Base-by-base conservation (phyloP, 2,797 vertebrate species). In the Syngnathus acus region DNA sequence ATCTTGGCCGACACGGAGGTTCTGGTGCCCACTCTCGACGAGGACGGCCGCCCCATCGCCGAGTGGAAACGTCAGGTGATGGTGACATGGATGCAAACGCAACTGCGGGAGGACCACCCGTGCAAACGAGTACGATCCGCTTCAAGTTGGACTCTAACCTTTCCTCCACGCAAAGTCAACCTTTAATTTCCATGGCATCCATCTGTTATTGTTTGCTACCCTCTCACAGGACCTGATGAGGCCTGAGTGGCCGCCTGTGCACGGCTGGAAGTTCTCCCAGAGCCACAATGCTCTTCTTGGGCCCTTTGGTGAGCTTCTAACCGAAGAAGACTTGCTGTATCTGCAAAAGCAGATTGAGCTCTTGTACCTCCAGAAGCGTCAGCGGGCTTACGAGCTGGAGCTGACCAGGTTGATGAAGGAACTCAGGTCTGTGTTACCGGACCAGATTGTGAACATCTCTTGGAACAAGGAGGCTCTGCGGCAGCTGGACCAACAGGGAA, bases 11-110 rank as follows among this genome's bases (percentile, higher is more conserved):
- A 97, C 75, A 85, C 91, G 0, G 96, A 98, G 55, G 89, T 90
- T 9, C 80, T 98, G 78, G 94, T 98, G 74, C 96, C 97, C 69
- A 98, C 93, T 11, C 88, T 91, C 2, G 95, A 99, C 3, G 94
- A 95, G 73, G 71, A 66, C 0, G 96, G 95, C 14, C 84, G 50
- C 6, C 90, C 91, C 26, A 98, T 99, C 43, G 92, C 94, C 0
- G 97, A 98, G 84, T 98, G 97, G 97, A 99, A 98, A 84, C 91
- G 96, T 58, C 97, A 98, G 79, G 95, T 98, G 85, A 98, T 99
- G 94, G 94, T 98, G 71, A 90, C 91, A 32, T 92, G 93, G 84
- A 90, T 99, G 70, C 93, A 93, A 75, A 87, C 92, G 17, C 88
- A 93, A 42, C 87, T 96, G 76, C 88, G 82, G 19, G 81, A 84